Conservation (phyloP, 2,797 vertebrate species). For the Fratercula arctica region DNA sequence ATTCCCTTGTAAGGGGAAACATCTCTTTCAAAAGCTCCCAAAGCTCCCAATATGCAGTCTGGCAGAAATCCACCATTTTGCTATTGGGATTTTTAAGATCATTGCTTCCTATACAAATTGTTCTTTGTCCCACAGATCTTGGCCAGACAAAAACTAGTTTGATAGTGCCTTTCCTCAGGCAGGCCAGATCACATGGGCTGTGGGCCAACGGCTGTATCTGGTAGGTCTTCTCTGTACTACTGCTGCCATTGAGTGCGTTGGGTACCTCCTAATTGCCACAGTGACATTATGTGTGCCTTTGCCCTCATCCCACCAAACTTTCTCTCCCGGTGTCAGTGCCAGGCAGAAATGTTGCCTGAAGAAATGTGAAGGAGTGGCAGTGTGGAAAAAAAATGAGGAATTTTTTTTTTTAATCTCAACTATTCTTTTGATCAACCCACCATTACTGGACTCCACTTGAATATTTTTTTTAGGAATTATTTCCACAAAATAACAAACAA, state of each 20-base stretch:
- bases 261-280: background rate
- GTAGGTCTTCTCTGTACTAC: background rate
- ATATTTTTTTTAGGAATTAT: background rate
- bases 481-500: background rate
- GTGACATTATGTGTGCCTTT: background rate
- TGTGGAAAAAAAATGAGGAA: background rate
- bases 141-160: background rate
- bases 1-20: background rate
- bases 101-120: background rate
- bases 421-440: background rate
- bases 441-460: background rate
- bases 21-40: background rate
- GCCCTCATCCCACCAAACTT: background rate
- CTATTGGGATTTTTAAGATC: background rate
- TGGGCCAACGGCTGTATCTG: background rate
- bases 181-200: background rate
- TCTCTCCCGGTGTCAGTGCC: background rate
- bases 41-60: background rate
- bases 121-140: background rate
- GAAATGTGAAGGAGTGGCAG: background rate
- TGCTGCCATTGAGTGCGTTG: background rate
- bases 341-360: background rate
- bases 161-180: background rate
- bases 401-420: background rate
- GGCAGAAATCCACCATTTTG: background rate